phyloP scores from a whole-genome alignment of 2,797 vertebrate species.

The Liparis tanakae region DNA sequence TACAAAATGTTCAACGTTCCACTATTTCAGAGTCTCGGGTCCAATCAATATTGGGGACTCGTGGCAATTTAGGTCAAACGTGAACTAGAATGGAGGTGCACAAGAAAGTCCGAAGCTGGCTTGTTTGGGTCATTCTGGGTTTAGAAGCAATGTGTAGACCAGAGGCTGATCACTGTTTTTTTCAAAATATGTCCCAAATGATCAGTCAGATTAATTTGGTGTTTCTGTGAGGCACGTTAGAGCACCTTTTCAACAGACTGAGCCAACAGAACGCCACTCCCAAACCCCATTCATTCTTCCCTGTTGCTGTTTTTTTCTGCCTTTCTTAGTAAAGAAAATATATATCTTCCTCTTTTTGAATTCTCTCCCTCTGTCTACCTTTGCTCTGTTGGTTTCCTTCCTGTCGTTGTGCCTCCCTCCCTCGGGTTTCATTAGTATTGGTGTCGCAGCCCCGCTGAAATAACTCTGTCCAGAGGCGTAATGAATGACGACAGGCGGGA shows the following conservation, averaged over 20 bases:
- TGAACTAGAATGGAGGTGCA: background rate
- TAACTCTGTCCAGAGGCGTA: constrained; percentile 64
- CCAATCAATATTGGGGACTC: constrained; percentile 26
- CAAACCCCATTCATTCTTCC: constrained; percentile 3
- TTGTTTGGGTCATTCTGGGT: constrained; percentile 7
- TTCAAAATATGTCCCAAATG: constrained; percentile 15
- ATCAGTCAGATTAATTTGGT: constrained; percentile 6
- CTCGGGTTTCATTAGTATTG: constrained; percentile 66
- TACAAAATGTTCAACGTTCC: background rate
- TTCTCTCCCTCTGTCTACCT: constrained; percentile 1
- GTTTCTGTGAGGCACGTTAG: constrained; percentile 12
- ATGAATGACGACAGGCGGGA: constrained; percentile 58
- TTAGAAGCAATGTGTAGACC: background rate
- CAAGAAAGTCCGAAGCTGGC: constrained; percentile 5
- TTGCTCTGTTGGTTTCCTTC: constrained; percentile 1
- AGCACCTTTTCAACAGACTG: constrained; percentile 32
- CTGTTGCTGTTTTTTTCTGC: constrained; percentile 1
- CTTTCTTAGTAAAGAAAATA: background rate
- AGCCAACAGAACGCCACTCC: constrained; percentile 8
- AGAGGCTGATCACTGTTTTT: constrained; percentile 10
- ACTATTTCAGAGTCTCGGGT: constrained; percentile 5
- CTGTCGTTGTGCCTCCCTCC: background rate
- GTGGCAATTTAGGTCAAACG: background rate
- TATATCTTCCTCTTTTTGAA: constrained; percentile 8
- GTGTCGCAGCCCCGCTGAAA: constrained; percentile 60